These are phyloP conservation scores for Leptobrachium leishanense DNA, from an alignment of 2,113 vertebrate species.

Conservation along the genomic window DNA sequence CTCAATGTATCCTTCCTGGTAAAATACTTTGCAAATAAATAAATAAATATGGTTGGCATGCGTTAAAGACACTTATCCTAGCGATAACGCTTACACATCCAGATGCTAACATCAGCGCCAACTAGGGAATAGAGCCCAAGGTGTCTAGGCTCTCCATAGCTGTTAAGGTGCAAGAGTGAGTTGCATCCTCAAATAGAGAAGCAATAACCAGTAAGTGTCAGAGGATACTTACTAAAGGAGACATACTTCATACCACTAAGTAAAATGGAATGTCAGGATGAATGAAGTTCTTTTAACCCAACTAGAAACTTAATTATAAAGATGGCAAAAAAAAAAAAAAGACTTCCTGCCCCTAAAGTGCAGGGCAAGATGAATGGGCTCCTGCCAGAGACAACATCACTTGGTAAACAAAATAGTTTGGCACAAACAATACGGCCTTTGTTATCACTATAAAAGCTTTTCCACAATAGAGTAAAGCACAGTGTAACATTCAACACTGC, in stretches of 20 bases:
- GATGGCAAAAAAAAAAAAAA: slow-evolving; percentile 16
- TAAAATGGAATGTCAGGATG: slow-evolving; percentile 1
- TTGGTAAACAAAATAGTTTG: slow-evolving; percentile 19
- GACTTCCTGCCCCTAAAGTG: slow-evolving; percentile 21
- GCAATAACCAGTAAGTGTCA: slow-evolving; percentile 9
- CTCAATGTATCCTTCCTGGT: no score
- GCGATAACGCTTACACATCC: no score
- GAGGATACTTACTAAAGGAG: not conserved
- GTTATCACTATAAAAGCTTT: slow-evolving; percentile 1
- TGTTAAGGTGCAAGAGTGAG: slow-evolving; percentile 18
- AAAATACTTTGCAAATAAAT: no score
- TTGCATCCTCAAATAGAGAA: slow-evolving; percentile 8
- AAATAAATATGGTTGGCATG: no score
- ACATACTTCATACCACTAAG: slow-evolving; percentile 4
- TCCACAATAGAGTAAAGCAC: not conserved
- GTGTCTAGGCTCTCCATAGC: slow-evolving; percentile 24
- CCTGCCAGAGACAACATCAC: slow-evolving; percentile 12
- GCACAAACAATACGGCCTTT: slow-evolving; percentile 15
- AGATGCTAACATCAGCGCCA: no score
- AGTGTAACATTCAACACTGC: not conserved
- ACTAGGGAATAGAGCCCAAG: no score
- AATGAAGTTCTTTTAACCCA: not conserved
- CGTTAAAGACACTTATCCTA: no score
- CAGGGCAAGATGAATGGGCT: slow-evolving; percentile 4
- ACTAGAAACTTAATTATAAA: slow-evolving; percentile 4